Percentiles rank a stretch among this genome's conserved stretches.
These are phyloP conservation scores for Cancer borealis DNA, from an alignment of 2,888 invertebrate genomes.

Conservation along the genomic window DNA sequence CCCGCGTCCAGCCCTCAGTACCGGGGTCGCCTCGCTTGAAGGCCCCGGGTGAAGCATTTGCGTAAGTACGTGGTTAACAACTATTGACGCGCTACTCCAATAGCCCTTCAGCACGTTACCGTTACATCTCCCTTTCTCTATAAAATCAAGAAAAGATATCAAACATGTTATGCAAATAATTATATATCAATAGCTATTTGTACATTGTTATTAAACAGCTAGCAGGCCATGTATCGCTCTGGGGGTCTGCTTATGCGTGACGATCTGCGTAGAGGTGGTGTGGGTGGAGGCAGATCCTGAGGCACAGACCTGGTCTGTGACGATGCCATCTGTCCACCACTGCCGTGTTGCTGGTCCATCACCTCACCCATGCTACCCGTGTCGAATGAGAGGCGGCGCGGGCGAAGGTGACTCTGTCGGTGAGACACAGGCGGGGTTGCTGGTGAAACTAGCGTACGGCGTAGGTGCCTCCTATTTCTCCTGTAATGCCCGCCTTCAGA, in stretches of 20 bases:
- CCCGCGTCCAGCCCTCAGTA: too few relatives aligned
- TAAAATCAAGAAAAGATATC: too few relatives aligned
- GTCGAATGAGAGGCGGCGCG: slow-evolving; percentile 6
- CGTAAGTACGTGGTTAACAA: too few relatives aligned
- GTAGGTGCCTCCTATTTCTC: not conserved
- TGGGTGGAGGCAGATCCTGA: not conserved
- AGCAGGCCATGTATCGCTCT: slow-evolving; percentile 2
- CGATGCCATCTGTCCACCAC: not conserved
- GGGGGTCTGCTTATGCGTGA: slow-evolving; percentile 28
- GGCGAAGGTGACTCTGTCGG: not conserved
- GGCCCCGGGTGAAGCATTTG: too few relatives aligned
- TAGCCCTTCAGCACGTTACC: too few relatives aligned
- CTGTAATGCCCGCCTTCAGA: not conserved
- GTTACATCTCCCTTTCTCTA: too few relatives aligned
- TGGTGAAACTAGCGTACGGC: not conserved
- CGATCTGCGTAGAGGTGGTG: slow-evolving; percentile 21
- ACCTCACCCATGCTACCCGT: not conserved
- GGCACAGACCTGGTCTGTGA: not conserved
- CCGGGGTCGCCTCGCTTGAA: too few relatives aligned
- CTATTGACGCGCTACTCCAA: too few relatives aligned
- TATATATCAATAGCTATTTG: too few relatives aligned
- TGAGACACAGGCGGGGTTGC: not conserved
- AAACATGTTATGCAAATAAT: too few relatives aligned
- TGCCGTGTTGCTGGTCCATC: not conserved
- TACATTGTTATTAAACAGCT: too few relatives aligned